Evolutionary conservation across 2,888 invertebrate species (phyloP).

Genomic region (Tetropium fuscum): DNA sequence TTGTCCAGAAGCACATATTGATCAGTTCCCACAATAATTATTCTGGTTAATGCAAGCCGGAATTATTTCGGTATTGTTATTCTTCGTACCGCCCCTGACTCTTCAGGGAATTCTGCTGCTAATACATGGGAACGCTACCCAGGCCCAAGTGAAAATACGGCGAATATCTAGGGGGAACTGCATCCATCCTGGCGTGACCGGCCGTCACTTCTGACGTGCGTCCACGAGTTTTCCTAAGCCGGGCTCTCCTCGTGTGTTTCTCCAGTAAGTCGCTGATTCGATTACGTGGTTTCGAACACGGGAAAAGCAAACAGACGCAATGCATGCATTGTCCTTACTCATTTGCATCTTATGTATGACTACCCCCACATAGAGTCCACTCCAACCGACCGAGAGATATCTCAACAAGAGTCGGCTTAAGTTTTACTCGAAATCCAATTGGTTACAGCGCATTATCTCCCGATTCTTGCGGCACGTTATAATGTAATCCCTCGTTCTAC

Average conservation of each 20-base stretch:
- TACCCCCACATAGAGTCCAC: conserved; percentile 27
- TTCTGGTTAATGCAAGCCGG: too few relatives aligned
- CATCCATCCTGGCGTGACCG: neutral
- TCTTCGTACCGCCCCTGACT: neutral
- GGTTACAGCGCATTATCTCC: conserved; percentile 23
- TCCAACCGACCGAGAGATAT: conserved; percentile 15
- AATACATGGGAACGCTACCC: conserved; percentile 2
- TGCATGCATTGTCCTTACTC: conserved; percentile 46
- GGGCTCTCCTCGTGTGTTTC: conserved; percentile 29
- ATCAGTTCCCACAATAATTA: too few relatives aligned
- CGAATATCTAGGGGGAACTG: conserved; percentile 14
- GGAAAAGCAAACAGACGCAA: conserved; percentile 42
- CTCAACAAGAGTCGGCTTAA: conserved; percentile 24
- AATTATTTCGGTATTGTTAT: too few relatives aligned
- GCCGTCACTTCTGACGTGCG: conserved; percentile 11
- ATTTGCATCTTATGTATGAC: conserved; percentile 46
- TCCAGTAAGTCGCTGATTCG: conserved; percentile 44
- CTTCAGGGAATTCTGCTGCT: conserved; percentile 3
- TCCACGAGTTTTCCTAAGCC: conserved; percentile 37
- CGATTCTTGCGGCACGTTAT: neutral
- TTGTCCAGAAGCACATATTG: too few relatives aligned
- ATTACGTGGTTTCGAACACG: conserved; percentile 42
- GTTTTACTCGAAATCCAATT: conserved; percentile 18
- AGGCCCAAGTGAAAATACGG: conserved; percentile 10
- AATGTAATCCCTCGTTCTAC: conserved; percentile 7